These are phyloP conservation scores for Myotis pilosus DNA, from an alignment of 2,797 vertebrate genomes.

Conservation along the genomic window DNA sequence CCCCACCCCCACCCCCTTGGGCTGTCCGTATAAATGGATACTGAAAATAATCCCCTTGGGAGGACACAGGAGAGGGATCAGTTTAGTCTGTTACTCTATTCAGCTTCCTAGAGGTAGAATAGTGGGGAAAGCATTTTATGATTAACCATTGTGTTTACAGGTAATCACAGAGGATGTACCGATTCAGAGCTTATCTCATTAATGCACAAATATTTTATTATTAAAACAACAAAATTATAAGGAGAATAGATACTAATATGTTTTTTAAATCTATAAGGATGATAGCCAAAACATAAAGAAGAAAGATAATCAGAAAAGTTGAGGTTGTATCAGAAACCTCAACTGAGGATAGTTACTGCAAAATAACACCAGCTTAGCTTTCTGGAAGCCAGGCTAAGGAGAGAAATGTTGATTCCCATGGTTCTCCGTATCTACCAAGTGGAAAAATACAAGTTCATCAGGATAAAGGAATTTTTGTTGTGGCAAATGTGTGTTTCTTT, in stretches of 20 bases:
- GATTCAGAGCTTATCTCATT: background rate
- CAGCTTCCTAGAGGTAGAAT: background rate
- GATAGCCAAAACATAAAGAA: background rate
- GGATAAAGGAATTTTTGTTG: background rate
- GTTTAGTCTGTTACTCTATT: background rate
- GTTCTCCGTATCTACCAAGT: background rate
- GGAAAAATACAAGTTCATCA: background rate
- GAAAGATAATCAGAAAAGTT: too few relatives aligned
- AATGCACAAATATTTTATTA: background rate
- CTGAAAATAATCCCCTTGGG: background rate
- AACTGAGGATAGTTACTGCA: background rate
- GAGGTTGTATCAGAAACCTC: background rate
- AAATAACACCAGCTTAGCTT: background rate
- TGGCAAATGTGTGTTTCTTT: background rate
- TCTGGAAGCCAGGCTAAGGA: background rate
- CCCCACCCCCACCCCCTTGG: rapidly evolving
- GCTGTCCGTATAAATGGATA: background rate
- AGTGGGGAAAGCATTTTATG: background rate
- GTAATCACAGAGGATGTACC: background rate
- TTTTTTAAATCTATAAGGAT: background rate
- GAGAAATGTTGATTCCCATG: background rate
- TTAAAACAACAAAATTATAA: background rate
- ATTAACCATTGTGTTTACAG: background rate
- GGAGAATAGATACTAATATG: background rate
- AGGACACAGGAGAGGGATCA: background rate